A percentile compares a stretch with the other conserved stretches of the same genome.
Conservation (phyloP, 1,140 invertebrate species). For the Micrasema longulum region DNA sequence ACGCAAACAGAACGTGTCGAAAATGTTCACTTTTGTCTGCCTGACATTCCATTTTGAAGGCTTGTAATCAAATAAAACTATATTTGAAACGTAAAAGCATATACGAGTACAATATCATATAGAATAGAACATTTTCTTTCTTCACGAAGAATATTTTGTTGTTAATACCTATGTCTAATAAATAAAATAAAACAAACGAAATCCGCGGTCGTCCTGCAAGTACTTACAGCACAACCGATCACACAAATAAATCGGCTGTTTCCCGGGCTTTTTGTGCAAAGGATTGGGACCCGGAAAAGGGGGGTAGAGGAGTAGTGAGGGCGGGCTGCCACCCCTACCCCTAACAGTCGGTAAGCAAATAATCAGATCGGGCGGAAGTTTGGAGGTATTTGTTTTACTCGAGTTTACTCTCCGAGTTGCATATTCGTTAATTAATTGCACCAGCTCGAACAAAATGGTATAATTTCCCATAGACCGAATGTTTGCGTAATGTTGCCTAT, state of each 20-base stretch:
- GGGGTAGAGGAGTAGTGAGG: not conserved
- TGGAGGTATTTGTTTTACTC: conserved; percentile 29
- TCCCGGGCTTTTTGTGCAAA: conserved; percentile 35
- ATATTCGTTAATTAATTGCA: conserved; percentile 42
- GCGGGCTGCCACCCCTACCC: not conserved
- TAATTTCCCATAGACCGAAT: conserved; percentile 18
- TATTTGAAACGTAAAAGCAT: too few relatives aligned
- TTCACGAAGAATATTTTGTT: too few relatives aligned
- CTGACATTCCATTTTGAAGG: too few relatives aligned
- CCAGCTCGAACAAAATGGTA: conserved; percentile 30
- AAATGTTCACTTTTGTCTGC: too few relatives aligned
- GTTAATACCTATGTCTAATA: too few relatives aligned
- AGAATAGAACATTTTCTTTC: too few relatives aligned
- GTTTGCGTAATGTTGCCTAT: conserved; percentile 33
- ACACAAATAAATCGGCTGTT: conserved; percentile 21
- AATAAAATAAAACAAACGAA: too few relatives aligned
- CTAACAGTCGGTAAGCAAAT: conserved; percentile 37
- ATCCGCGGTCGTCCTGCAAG: too few relatives aligned
- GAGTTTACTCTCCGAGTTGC: conserved; percentile 19
- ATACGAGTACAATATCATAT: too few relatives aligned
- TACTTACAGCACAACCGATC: conserved; percentile 2
- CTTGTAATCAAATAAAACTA: too few relatives aligned
- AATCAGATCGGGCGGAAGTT: conserved; percentile 48
- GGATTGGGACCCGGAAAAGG: not conserved
- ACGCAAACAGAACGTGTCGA: too few relatives aligned